These are phyloP conservation scores for Pelodiscus sinensis DNA, from an alignment of 2,113 vertebrate species.

Conservation along the genomic window DNA sequence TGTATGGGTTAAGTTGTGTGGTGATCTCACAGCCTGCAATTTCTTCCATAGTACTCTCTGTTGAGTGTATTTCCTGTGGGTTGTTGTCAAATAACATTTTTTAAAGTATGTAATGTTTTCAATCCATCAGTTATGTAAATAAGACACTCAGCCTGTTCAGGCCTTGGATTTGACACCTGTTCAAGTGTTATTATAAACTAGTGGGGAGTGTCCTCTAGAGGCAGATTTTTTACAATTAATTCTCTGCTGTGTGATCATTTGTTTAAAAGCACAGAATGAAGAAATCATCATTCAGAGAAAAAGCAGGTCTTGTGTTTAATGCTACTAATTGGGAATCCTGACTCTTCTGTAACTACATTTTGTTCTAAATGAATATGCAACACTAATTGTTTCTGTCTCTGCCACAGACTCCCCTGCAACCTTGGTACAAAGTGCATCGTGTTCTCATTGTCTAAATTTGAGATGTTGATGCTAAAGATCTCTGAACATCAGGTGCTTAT, in stretches of 20 bases:
- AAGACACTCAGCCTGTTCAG: not conserved
- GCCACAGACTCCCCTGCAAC: not conserved
- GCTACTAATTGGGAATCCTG: not conserved
- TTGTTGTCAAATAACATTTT: not conserved
- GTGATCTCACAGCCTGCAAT: not conserved
- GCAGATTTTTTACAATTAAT: not conserved
- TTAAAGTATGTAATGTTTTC: not conserved
- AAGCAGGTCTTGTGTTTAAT: not conserved
- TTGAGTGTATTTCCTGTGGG: rapidly evolving
- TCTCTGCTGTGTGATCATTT: not conserved
- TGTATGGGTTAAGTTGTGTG: not conserved
- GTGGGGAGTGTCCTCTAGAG: not conserved
- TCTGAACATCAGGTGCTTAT: too few species aligned
- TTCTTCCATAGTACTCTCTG: not conserved
- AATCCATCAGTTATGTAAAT: not conserved
- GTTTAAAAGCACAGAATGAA: not conserved
- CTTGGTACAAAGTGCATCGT: too few species aligned
- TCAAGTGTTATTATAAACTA: not conserved
- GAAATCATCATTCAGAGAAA: not conserved
- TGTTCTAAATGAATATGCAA: not conserved
- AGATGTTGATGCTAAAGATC: too few species aligned
- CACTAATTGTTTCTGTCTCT: not conserved
- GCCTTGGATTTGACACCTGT: not conserved
- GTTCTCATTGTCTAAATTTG: too few species aligned
- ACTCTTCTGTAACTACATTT: not conserved